phyloP scores from a whole-genome alignment of 2,797 vertebrate genomes.

The Astyanax mexicanus region DNA sequence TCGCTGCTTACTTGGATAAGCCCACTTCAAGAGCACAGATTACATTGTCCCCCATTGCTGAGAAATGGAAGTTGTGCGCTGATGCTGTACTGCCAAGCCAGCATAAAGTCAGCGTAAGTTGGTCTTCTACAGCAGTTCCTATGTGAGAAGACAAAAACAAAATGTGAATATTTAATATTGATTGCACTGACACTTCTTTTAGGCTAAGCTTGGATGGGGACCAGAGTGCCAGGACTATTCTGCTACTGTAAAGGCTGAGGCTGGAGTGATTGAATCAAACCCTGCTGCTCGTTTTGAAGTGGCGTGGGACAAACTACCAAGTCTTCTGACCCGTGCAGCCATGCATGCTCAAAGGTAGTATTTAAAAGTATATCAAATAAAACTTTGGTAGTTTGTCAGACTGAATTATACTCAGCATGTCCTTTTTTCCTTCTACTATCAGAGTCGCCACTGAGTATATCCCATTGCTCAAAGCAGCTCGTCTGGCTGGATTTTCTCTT shows the following conservation, averaged over 20 bases:
- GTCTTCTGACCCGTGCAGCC: constrained; percentile 68
- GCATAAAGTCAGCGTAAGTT: too few species aligned
- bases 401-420: neutral
- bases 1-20: constrained; percentile 76
- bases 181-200: constrained; percentile 1
- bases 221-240: constrained; percentile 80
- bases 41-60: constrained; percentile 76
- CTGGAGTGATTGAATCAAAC: constrained; percentile 75
- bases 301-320: constrained; percentile 80
- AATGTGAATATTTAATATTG: too few species aligned
- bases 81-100: constrained; percentile 79
- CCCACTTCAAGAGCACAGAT: constrained; percentile 75
- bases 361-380: neutral
- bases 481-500: constrained; percentile 57
- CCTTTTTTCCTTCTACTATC: constrained; percentile 26
- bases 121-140: too few species aligned
- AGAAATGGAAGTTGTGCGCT: constrained; percentile 83
- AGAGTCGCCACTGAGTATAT: constrained; percentile 77
- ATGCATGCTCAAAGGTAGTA: constrained; percentile 72
- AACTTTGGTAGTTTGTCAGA: neutral
- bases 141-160: too few species aligned
- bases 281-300: constrained; percentile 78
- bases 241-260: constrained; percentile 73
- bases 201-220: constrained; percentile 85
- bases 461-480: constrained; percentile 60